These are phyloP conservation scores for Monopterus albus DNA, from an alignment of 2,113 vertebrate genomes.

Conservation along the genomic window DNA sequence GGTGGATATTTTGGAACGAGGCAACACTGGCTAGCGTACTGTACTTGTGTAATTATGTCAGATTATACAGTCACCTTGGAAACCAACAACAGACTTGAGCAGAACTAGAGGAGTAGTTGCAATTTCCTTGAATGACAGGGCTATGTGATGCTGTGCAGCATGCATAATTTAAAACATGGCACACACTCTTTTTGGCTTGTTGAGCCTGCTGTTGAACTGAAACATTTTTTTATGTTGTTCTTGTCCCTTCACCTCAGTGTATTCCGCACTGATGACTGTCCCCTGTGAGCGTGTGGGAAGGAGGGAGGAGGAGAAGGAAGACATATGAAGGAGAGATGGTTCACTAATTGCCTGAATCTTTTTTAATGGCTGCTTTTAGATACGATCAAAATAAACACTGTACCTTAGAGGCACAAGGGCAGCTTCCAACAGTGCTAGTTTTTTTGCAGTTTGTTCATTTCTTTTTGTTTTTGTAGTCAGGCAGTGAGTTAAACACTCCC, in stretches of 20 bases:
- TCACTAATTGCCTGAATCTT: constrained; percentile 28
- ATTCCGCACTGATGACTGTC: constrained; percentile 42
- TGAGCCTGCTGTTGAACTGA: constrained; percentile 56
- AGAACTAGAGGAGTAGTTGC: constrained; percentile 35
- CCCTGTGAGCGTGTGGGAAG: constrained; percentile 53
- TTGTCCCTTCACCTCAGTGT: constrained; percentile 45
- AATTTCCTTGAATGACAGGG: constrained; percentile 55
- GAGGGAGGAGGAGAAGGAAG: constrained; percentile 20
- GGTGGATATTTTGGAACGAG: constrained; percentile 34
- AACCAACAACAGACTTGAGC: constrained; percentile 48
- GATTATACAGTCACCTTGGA: constrained; percentile 64
- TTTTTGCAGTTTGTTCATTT: constrained; percentile 16
- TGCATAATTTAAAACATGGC: constrained; percentile 67
- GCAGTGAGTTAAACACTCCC: not conserved
- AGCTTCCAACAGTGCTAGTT: not conserved
- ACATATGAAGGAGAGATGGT: constrained; percentile 15
- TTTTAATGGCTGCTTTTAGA: constrained; percentile 45
- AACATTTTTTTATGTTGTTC: constrained; percentile 57
- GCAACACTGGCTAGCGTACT: constrained; percentile 40
- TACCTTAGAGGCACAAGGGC: constrained; percentile 26
- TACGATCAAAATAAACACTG: constrained; percentile 50
- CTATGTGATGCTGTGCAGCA: constrained; percentile 49
- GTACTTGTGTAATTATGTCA: constrained; percentile 62
- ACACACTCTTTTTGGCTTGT: constrained; percentile 47
- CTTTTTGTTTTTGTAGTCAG: not conserved